These are phyloP conservation scores for Tragelaphus eurycerus DNA, from an alignment of 2,797 vertebrate species.

Conservation along the genomic window DNA sequence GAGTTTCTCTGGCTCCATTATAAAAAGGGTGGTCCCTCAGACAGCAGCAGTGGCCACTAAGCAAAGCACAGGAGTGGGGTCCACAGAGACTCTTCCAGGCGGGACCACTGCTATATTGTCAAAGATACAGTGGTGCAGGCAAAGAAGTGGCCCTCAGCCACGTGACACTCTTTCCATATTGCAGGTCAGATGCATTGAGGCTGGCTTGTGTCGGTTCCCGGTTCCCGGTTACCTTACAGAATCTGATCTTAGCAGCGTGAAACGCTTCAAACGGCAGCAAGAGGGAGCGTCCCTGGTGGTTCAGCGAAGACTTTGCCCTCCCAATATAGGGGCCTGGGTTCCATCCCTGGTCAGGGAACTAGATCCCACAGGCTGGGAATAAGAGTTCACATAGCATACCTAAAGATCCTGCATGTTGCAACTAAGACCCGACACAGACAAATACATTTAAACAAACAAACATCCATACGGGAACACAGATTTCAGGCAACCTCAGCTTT, in stretches of 20 bases:
- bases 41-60: neutral
- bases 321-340: neutral
- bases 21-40: neutral
- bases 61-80: neutral
- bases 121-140: accelerated
- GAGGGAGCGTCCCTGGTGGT: neutral
- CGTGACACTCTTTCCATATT: accelerated
- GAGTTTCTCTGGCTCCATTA: too few species aligned
- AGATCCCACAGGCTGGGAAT: neutral
- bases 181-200: neutral
- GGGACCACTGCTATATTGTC: neutral
- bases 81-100: neutral
- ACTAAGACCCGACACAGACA: neutral
- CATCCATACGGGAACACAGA: too few species aligned
- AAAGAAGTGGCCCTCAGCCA: accelerated
- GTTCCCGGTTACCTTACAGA: too few species aligned
- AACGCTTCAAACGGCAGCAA: neutral
- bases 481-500: neutral
- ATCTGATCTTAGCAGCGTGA: neutral
- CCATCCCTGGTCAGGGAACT: neutral
- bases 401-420: neutral
- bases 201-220: neutral
- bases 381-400: neutral
- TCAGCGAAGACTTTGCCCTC: neutral
- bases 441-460: too few species aligned